A percentile compares a stretch with the other conserved stretches of the same genome.
Conservation (phyloP, 2,113 vertebrate species). For the Fukomys damarensis region DNA sequence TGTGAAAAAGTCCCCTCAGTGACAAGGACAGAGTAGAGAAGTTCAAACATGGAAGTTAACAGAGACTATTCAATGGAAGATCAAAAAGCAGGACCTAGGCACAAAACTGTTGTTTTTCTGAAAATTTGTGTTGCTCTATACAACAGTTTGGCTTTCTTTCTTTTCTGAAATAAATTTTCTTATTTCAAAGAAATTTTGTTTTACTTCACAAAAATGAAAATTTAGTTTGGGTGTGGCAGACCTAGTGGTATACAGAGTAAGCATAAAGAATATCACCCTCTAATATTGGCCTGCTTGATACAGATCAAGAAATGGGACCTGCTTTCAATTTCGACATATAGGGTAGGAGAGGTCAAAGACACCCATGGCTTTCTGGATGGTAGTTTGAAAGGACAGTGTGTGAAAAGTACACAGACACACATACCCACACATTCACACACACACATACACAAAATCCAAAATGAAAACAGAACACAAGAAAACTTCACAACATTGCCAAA, state of each 20-base stretch:
- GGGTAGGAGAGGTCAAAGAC: neutral
- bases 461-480: neutral
- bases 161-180: neutral
- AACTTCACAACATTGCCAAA: neutral
- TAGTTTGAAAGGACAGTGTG: slow-evolving; percentile 18
- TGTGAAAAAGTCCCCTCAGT: neutral
- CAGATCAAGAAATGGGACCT: neutral
- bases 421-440: neutral
- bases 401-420: neutral
- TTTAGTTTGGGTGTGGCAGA: neutral
- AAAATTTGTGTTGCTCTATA: neutral
- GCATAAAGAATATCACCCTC: neutral
- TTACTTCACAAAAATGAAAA: slow-evolving; percentile 34
- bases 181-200: slow-evolving; percentile 21
- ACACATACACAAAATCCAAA: neutral
- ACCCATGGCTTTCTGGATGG: neutral
- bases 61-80: neutral
- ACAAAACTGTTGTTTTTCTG: neutral
- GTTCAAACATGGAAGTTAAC: neutral
- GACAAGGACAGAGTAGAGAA: neutral
- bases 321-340: neutral
- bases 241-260: neutral
- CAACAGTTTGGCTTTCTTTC: neutral
- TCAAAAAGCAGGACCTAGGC: neutral
- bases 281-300: neutral